phyloP scores from a whole-genome alignment of 1,140 invertebrate genomes.

The Plectrocnemia conspersa region DNA sequence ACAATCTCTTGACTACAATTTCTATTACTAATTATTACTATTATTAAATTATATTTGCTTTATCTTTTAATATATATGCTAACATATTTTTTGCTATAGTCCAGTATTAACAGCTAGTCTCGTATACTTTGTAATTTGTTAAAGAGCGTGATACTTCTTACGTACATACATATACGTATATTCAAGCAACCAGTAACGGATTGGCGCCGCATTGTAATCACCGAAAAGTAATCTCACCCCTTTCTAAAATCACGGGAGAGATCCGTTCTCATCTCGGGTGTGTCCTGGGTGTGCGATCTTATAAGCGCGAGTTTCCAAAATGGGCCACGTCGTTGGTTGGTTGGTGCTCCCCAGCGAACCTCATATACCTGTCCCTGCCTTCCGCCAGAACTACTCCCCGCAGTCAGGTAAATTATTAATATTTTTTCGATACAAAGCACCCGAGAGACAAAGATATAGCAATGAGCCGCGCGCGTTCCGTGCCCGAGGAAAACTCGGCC shows the following conservation, averaged over 20 bases:
- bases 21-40: no score
- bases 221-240: no score
- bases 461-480: conserved; percentile 8
- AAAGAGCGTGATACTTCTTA: no score
- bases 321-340: conserved; percentile 6
- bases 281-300: conserved; percentile 6
- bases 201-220: conserved; percentile 5
- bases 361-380: conserved; percentile 31
- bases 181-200: conserved; percentile 15
- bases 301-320: conserved; percentile 13
- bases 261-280: neutral
- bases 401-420: conserved; percentile 36
- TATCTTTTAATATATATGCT: no score
- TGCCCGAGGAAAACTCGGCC: conserved; percentile 10
- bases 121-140: no score
- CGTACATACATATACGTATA: conserved; percentile 8
- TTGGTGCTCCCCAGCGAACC: conserved; percentile 9
- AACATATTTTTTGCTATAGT: no score
- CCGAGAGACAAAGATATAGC: conserved; percentile 24
- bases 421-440: conserved; percentile 36
- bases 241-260: no score
- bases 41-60: no score
- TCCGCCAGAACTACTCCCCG: conserved; percentile 27
- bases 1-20: no score
- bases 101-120: no score